Evolutionary conservation across 2,113 vertebrate species (phyloP), one percentile per base, ranked within the genome.

Genomic region (Chionomys nivalis): DNA sequence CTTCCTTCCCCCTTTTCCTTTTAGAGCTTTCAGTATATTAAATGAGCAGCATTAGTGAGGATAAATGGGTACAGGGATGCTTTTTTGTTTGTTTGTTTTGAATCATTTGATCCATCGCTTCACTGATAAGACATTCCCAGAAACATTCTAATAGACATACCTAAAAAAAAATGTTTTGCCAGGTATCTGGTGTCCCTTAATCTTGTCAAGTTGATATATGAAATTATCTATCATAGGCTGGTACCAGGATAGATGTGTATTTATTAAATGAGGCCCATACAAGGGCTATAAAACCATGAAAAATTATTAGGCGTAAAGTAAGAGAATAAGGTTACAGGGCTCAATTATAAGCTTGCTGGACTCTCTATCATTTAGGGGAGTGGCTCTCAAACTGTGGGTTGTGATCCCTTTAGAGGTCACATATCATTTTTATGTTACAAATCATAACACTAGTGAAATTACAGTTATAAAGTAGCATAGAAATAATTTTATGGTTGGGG

Each of bases 221-320:
- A 72, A 79, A 75, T 72, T 91, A 87, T 42, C 23, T 21, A 52
- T 17, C n/a, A 66, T 5, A 66, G 31, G 10, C 65, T 31, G 78
- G n/a, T 28, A 92, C 47, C 21, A 85, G 58, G 33, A 93, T 79
- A 91, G 81, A 55, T 44, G 13, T 31, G 4, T 66, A 90, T 91
- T 81, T 96, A 14, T 52, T 90, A 52, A 95, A 65, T 81, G 61
- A 49, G 36, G 33, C 65, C 36, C 44, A 72, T 21, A 61, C n/a
- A 31, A 79, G 13, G 52, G 5, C 86, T 78, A 94, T 52, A 89
- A 94, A 95, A 44, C 23, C 52, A 96, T 58, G 3, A 13, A 92
- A 92, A 7, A 19, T 93, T 28, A 72, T 28, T 31, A 72, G 82
- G 26, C 44, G 94, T 31, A 49, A 89, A 77, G 75, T 36, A 93